A percentile compares a stretch with the other conserved stretches of the same genome.
These are phyloP conservation scores for Oxyruncus cristatus DNA, from an alignment of 2,113 vertebrate species.

Conservation along the genomic window DNA sequence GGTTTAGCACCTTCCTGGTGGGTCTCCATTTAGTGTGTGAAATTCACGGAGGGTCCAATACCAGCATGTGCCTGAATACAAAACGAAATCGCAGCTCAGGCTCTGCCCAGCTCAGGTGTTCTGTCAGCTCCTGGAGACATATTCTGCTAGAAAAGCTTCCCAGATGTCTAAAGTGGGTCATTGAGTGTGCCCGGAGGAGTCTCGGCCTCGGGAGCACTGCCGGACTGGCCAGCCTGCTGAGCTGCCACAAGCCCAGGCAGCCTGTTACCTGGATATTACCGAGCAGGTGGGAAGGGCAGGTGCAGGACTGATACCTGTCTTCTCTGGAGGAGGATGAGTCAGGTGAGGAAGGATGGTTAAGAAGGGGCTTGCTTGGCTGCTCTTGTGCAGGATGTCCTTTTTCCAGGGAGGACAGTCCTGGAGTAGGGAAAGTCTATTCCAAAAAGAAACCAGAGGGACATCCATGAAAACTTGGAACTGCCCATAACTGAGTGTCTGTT, in stretches of 20 bases:
- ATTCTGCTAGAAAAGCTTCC: neutral
- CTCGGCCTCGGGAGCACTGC: rapidly evolving
- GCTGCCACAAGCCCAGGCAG: neutral
- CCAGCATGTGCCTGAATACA: neutral
- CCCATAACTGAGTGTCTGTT: neutral
- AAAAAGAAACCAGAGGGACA: neutral
- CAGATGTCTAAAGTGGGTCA: neutral
- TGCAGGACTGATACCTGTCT: neutral
- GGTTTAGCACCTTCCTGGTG: neutral
- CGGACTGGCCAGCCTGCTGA: neutral
- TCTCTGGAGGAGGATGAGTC: neutral
- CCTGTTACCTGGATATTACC: too few relatives aligned
- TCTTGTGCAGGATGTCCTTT: neutral
- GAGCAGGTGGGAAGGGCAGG: too few relatives aligned
- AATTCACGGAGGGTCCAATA: neutral
- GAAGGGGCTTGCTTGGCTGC: neutral
- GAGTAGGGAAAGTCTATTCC: neutral
- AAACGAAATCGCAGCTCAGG: neutral
- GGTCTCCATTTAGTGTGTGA: rapidly evolving
- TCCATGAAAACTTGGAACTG: neutral
- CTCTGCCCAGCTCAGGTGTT: neutral
- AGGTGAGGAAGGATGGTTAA: neutral
- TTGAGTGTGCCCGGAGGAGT: neutral
- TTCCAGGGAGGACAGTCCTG: neutral
- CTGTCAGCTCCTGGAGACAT: neutral